Evolutionary conservation across 1,140 invertebrate genomes (phyloP), one percentile per base, ranked within the genome.

Genomic region (Drosophila nigromelanica): DNA sequence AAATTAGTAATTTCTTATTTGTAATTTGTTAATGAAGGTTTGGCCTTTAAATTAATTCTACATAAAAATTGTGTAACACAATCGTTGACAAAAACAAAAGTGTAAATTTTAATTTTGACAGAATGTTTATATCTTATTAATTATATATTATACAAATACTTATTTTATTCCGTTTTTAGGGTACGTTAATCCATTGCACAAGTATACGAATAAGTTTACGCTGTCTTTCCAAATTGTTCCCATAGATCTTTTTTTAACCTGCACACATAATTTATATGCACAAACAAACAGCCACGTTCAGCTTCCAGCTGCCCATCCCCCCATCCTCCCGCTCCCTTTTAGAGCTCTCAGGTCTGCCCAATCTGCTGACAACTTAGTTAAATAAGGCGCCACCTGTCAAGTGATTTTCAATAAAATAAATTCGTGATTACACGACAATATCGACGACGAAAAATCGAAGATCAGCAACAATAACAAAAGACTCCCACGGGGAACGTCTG

Each of bases 401-500:
- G 78, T 83, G 76, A 90, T 90, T 89, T 90, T 90, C 89, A 82
- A 90, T 90, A 90, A 89, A 90, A 90, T 90, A 90, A 90, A 90
- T 90, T 90, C 89, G 89, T 90, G 89, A 90, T 90, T 90, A 85
- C 89, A 90, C 85, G 89, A 89, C 78, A 76, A 83, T 83, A 82
- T 80, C 80, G 78, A 60, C 56, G 55, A 87, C 81, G 74, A 82
- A 83, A 81, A 87, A 89, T 89, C 79, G 76, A 70, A 80, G 78
- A 87, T 82, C 83, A 87, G 50, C 69, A 81, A 81, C 78, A 90
- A 82, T 81, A 89, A 80, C 87, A 80, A 87, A 90, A 90, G 82
- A 82, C 87, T 90, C 87, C 87, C 87, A 90, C 87, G 87, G 82
- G 87, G 83, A 66, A 76, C 54, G 56, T 35, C 47, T 42, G 30